A percentile compares a stretch with the other conserved stretches of the same genome.
These are phyloP conservation scores for Phrynocephalus guinanensis DNA, from an alignment of 2,797 vertebrate species.

Conservation along the genomic window DNA sequence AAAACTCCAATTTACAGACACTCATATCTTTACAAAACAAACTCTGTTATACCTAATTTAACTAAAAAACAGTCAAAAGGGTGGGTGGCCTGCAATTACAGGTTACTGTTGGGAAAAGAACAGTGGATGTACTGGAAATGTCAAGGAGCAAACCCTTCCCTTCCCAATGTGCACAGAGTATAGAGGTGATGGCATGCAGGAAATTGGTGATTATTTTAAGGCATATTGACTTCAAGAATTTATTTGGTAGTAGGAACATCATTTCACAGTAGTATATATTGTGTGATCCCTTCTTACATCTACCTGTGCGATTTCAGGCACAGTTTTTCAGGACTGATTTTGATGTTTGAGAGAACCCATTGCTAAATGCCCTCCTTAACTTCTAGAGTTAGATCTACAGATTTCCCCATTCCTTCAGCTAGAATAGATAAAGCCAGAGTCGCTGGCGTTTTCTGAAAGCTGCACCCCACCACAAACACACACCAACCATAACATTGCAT, in stretches of 20 bases:
- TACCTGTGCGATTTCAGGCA: background rate
- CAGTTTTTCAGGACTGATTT: background rate
- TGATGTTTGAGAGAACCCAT: background rate
- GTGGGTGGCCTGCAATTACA: slow-evolving; percentile 13
- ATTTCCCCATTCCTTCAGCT: too few relatives aligned
- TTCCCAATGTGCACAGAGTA: too few relatives aligned
- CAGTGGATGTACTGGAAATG: slow-evolving; percentile 6
- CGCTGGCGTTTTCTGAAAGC: too few relatives aligned
- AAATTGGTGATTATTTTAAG: slow-evolving; percentile 8
- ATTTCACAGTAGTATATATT: background rate
- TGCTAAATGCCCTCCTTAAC: too few relatives aligned
- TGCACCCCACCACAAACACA: too few relatives aligned
- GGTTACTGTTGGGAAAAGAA: background rate
- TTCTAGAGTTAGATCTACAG: too few relatives aligned
- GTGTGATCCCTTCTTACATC: background rate
- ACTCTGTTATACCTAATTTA: background rate
- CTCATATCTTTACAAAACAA: background rate
- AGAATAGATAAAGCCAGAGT: too few relatives aligned
- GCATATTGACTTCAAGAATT: slow-evolving; percentile 1
- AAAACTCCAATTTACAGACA: background rate
- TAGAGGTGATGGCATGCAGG: background rate
- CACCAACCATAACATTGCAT: too few relatives aligned
- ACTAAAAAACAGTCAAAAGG: slow-evolving; percentile 22
- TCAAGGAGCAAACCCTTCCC: background rate
- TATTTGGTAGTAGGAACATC: background rate